Evolutionary conservation across 2,888 invertebrate species (phyloP), one percentile per base, ranked within the genome.

Genomic region (Lochmaea capreae): DNA sequence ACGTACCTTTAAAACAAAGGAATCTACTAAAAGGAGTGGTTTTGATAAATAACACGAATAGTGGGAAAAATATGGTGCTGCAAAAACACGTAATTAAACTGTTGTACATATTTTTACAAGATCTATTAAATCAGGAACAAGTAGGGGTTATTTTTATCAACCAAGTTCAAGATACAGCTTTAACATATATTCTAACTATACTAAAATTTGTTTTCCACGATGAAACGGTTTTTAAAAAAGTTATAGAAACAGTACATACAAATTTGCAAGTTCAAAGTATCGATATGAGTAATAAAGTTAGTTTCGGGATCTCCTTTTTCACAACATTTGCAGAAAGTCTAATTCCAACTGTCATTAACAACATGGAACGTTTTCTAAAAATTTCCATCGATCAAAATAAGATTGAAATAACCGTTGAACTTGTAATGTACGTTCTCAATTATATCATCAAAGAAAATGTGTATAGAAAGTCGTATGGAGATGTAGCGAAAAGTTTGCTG

Each of bases 221-320:
- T 59, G 58, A 73, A 18, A 57, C 76, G 2, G 81, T 83, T 71
- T 79, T 83, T 66, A 67, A 66, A n/a, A 65, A 68, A 18, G 70
- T 84, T 8, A 62, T 82, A 14, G 69, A 80, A 5, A 79, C 77
- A 67, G 71, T 85, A 26, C 82, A 78, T 59, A 63, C 78, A 63
- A 57, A 65, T 0, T 76, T 77, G 67, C 26, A 66, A 49, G 80
- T 84, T 16, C 81, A 78, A 69, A 75, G 79, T 71, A 67, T 79
- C 18, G 81, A 84, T 26, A 78, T 75, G 42, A 76, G 79, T 10
- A 76, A 79, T 42, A 78, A 80, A 54, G 67, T 81, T 4, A 68
- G 71, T 42, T 81, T 83, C 70, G 85, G 85, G 8, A 68, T 77
- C 14, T 86, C 83, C 73, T 79, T 86, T 26, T 74, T 85, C 46